Evolutionary conservation across 2,113 vertebrate genomes (phyloP).

Genomic region (Myotis brandtii): DNA sequence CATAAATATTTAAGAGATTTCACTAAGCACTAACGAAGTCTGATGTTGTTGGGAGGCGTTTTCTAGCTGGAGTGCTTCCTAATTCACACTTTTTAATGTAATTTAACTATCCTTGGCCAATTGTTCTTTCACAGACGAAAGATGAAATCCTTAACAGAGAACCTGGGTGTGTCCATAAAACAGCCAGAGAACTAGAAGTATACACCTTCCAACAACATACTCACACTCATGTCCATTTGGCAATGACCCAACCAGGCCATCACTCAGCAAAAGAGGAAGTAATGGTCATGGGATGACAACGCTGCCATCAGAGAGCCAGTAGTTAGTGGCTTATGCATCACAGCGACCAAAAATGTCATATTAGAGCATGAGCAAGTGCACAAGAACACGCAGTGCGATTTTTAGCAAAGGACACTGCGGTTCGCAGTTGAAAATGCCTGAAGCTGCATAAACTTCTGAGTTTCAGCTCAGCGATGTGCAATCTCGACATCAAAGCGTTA

Average conservation of each 20-base stretch:
- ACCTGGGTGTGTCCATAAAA: not conserved
- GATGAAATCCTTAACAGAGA: constrained; percentile 27
- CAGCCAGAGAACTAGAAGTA: not conserved
- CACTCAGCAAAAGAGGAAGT: constrained; percentile 14
- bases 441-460: constrained; percentile 57
- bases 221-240: constrained; percentile 2
- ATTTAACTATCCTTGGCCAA: constrained; percentile 46
- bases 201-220: constrained; percentile 61
- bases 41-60: constrained; percentile 60
- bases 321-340: not conserved
- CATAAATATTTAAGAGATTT: not conserved
- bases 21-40: constrained; percentile 37
- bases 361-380: not conserved
- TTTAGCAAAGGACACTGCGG: constrained; percentile 49
- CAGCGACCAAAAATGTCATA: not conserved
- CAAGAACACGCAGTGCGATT: constrained; percentile 39
- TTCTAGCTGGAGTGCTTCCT: not conserved
- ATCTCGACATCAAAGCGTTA: constrained; percentile 67
- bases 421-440: constrained; percentile 43
- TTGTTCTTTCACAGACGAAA: constrained; percentile 24
- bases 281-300: not conserved
- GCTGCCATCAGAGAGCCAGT: not conserved
- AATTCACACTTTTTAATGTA: not conserved
- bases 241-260: constrained; percentile 19
- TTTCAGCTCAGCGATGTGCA: constrained; percentile 50